Percentiles rank a stretch among this genome's conserved stretches.
Conservation (phyloP, 2,888 invertebrate species). For the Apotomis capreana region DNA sequence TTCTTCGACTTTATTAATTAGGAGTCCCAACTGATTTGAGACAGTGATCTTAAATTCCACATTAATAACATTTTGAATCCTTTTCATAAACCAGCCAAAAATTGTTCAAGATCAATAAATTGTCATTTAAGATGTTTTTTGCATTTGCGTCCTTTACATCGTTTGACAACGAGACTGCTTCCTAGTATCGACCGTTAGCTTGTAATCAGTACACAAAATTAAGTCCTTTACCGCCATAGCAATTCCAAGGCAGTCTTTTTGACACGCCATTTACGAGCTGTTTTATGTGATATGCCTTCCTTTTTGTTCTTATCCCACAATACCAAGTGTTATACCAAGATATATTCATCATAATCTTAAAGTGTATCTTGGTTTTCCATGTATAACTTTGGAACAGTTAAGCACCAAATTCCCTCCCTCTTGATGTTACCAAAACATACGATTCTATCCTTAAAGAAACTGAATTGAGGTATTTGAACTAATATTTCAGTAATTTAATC, state of each 20-base stretch:
- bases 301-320: background rate
- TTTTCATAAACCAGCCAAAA: slow-evolving; percentile 13
- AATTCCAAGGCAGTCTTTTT: slow-evolving; percentile 2
- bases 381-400: too few relatives aligned
- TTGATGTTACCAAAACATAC: too few relatives aligned
- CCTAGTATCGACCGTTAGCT: slow-evolving; percentile 7
- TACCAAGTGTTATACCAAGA: too few relatives aligned
- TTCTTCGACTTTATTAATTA: background rate
- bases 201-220: slow-evolving; percentile 14
- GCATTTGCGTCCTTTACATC: background rate
- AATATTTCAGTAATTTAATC: too few relatives aligned
- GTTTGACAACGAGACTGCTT: slow-evolving; percentile 6
- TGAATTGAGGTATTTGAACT: too few relatives aligned
- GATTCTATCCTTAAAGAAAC: too few relatives aligned
- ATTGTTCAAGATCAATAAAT: background rate
- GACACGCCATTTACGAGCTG: background rate
- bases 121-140: background rate
- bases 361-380: too few relatives aligned
- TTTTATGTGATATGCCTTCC: background rate
- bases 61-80: background rate
- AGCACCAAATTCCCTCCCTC: too few relatives aligned
- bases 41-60: background rate
- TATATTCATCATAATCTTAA: background rate
- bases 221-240: slow-evolving; percentile 24
- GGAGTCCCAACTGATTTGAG: background rate